These are phyloP conservation scores for Falcunculus frontatus DNA, from an alignment of 2,113 vertebrate genomes.

Conservation along the genomic window DNA sequence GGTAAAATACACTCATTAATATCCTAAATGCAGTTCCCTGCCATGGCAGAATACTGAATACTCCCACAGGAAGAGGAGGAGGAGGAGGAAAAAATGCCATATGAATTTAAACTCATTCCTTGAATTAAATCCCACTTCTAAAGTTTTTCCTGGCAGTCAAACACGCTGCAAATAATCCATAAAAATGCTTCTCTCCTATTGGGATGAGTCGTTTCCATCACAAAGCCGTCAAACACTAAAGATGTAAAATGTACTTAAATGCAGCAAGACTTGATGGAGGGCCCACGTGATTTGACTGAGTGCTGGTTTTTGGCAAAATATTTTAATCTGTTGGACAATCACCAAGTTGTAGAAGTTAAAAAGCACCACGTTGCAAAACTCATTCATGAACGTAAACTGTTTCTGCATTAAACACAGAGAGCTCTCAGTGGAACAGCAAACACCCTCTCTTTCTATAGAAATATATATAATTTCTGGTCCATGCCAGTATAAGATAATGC, in stretches of 20 bases:
- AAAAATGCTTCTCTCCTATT: background rate
- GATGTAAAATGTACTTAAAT: background rate
- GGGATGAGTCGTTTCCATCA: background rate
- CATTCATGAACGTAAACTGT: background rate
- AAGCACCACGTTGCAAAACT: background rate
- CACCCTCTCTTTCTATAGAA: background rate
- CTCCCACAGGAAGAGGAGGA: slow-evolving; percentile 54
- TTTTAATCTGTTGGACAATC: background rate
- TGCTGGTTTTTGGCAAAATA: background rate
- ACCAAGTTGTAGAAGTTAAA: background rate
- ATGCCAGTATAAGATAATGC: background rate
- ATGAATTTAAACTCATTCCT: slow-evolving; percentile 40
- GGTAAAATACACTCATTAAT: slow-evolving; percentile 25
- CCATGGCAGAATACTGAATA: slow-evolving; percentile 4
- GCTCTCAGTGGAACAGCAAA: background rate
- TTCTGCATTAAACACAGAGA: background rate
- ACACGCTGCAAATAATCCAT: background rate
- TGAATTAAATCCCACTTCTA: slow-evolving; percentile 55
- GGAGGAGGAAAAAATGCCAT: slow-evolving; percentile 2
- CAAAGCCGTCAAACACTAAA: background rate
- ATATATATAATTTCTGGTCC: background rate
- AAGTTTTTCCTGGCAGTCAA: slow-evolving; percentile 45
- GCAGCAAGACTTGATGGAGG: background rate
- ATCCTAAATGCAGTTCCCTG: slow-evolving; percentile 5
- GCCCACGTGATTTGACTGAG: background rate